phyloP scores from a whole-genome alignment of 2,797 vertebrate species.

The Tauraco hartlaubi region DNA sequence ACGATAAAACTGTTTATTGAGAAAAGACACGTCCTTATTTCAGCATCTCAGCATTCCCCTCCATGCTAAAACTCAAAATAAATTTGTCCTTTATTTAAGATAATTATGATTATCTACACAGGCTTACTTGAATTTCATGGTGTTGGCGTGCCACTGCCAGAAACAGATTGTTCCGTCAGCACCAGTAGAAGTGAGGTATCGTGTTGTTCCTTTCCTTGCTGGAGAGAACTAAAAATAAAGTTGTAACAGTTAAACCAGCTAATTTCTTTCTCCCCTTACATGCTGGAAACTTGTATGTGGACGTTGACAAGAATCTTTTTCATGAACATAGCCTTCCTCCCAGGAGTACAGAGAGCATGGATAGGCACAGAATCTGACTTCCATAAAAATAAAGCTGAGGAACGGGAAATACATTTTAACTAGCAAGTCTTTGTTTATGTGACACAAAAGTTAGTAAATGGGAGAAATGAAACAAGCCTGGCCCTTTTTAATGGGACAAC shows the following conservation, averaged over 20 bases:
- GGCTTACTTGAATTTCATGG: conserved; percentile 94
- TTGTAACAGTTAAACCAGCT: conserved; percentile 34
- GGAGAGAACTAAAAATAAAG: conserved; percentile 91
- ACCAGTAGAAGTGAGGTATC: conserved; percentile 96
- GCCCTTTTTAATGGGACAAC: not conserved
- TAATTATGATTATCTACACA: not conserved
- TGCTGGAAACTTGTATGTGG: not conserved
- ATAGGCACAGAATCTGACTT: not conserved
- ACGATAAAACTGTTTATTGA: not conserved
- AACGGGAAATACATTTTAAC: not conserved
- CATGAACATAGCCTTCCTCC: not conserved
- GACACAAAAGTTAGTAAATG: not conserved
- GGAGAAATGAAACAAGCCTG: not conserved
- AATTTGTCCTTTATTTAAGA: not conserved
- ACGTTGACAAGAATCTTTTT: not conserved
- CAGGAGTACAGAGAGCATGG: not conserved
- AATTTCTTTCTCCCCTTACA: not conserved
- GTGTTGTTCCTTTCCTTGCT: conserved; percentile 88
- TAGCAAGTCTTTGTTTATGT: not conserved
- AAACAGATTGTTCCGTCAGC: conserved; percentile 99
- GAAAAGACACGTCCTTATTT: not conserved
- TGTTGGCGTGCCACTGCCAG: conserved; percentile 96
- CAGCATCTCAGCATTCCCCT: not conserved
- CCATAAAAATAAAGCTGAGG: not conserved
- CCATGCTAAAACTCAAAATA: not conserved